A percentile compares a stretch with the other conserved stretches of the same genome.
Evolutionary conservation across 2,888 invertebrate species (phyloP).

Genomic region (Helleia helle): DNA sequence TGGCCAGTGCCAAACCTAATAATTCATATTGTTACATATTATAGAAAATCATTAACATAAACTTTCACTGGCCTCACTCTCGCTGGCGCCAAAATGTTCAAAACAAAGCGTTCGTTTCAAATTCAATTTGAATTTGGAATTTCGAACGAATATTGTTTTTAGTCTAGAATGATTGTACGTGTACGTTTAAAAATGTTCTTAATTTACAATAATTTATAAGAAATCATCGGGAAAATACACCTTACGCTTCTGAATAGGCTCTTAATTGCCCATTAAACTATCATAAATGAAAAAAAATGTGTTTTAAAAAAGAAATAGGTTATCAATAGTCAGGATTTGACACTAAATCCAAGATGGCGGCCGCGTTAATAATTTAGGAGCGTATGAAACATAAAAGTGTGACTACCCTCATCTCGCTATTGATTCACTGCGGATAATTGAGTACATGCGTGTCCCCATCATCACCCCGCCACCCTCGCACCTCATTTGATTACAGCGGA

Average conservation of each 20-base stretch:
- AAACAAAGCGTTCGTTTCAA: not conserved
- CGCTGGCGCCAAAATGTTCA: not conserved
- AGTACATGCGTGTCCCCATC: conserved; percentile 62
- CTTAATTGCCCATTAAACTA: too few relatives aligned
- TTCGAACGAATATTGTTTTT: too few relatives aligned
- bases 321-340: too few relatives aligned
- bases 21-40: not conserved
- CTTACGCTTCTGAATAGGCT: too few relatives aligned
- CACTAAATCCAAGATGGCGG: not conserved
- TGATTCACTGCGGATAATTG: conserved; percentile 74
- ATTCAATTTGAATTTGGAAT: not conserved
- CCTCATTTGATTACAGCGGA: conserved; percentile 74
- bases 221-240: too few relatives aligned
- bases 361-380: not conserved
- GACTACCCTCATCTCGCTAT: conserved; percentile 73
- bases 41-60: conserved; percentile 1
- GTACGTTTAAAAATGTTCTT: too few relatives aligned
- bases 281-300: too few relatives aligned
- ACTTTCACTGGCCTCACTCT: conserved; percentile 2
- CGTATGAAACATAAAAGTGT: conserved; percentile 13
- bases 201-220: too few relatives aligned
- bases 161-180: too few relatives aligned
- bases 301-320: too few relatives aligned
- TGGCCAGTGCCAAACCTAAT: too few relatives aligned
- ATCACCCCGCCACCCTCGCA: conserved; percentile 47